Conservation (phyloP, 2,888 invertebrate species). For the Drosophila mettleri region DNA sequence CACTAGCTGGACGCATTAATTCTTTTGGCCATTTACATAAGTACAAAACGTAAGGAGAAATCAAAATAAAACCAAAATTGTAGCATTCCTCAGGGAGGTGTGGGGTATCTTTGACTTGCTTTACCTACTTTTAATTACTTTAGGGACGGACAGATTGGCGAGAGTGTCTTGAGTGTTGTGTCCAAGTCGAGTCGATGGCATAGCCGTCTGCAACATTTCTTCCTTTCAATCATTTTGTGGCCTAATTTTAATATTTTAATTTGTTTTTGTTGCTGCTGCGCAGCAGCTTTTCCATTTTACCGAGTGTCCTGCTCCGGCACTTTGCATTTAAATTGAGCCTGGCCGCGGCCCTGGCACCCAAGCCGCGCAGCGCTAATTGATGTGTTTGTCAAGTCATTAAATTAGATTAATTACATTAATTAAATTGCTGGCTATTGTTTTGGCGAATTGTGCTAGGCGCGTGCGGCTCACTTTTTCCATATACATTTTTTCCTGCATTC, state of each 20-base stretch:
- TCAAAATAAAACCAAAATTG: constrained; percentile 48
- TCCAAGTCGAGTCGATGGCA: constrained; percentile 41
- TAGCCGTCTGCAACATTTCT: constrained; percentile 62
- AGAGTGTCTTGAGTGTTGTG: constrained; percentile 8
- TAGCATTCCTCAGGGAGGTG: background rate
- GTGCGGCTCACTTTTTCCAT: constrained; percentile 18
- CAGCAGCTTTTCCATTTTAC: constrained; percentile 43
- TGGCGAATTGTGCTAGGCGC: constrained; percentile 27
- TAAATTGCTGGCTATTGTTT: constrained; percentile 58
- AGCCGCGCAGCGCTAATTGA: constrained; percentile 71
- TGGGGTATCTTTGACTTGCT: constrained; percentile 39
- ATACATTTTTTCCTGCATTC: background rate
- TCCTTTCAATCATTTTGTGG: constrained; percentile 79
- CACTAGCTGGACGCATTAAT: constrained; percentile 68
- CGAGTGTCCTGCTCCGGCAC: constrained; percentile 47
- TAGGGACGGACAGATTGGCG: constrained; percentile 59
- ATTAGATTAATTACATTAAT: constrained; percentile 82
- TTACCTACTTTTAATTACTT: constrained; percentile 81
- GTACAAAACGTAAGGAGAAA: constrained; percentile 31
- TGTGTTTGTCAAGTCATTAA: constrained; percentile 82
- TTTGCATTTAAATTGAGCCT: constrained; percentile 74
- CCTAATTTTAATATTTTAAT: constrained; percentile 83
- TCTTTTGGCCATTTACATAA: constrained; percentile 68
- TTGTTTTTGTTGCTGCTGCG: constrained; percentile 54
- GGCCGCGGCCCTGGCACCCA: background rate